Conservation (phyloP, 2,797 vertebrate species). For the Galagoides demidoff region DNA sequence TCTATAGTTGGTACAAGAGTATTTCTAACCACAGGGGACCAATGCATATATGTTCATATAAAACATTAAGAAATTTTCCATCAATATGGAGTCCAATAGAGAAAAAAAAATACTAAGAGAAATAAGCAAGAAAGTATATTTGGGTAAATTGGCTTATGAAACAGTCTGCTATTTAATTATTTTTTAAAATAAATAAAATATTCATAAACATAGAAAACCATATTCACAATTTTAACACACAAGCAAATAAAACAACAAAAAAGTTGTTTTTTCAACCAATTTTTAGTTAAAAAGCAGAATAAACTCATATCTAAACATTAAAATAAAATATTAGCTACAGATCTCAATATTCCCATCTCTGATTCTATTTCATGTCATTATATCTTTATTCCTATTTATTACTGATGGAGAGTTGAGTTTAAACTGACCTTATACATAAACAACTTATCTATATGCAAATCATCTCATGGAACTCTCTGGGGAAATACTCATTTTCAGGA, state of each 20-base stretch:
- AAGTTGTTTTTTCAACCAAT: constrained; percentile 14
- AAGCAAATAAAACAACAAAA: constrained; percentile 30
- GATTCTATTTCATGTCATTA: background rate
- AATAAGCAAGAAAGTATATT: background rate
- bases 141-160: constrained; percentile 1
- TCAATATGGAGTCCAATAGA: background rate
- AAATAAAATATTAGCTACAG: constrained; percentile 45
- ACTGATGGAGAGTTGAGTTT: background rate
- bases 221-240: background rate
- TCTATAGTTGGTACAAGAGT: background rate
- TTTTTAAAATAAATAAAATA: constrained; percentile 15
- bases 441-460: constrained; percentile 53
- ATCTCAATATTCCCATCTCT: background rate
- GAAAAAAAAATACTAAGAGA: constrained; percentile 4
- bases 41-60: background rate
- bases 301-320: constrained; percentile 56
- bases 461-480: background rate
- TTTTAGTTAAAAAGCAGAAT: constrained; percentile 3
- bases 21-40: background rate
- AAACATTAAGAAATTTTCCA: background rate
- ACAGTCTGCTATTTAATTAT: constrained; percentile 11
- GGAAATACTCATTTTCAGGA: background rate
- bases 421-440: background rate
- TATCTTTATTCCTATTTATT: constrained; percentile 40
- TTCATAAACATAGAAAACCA: background rate